phyloP scores from a whole-genome alignment of 1,140 invertebrate species.

The Palaemon carinicauda region DNA sequence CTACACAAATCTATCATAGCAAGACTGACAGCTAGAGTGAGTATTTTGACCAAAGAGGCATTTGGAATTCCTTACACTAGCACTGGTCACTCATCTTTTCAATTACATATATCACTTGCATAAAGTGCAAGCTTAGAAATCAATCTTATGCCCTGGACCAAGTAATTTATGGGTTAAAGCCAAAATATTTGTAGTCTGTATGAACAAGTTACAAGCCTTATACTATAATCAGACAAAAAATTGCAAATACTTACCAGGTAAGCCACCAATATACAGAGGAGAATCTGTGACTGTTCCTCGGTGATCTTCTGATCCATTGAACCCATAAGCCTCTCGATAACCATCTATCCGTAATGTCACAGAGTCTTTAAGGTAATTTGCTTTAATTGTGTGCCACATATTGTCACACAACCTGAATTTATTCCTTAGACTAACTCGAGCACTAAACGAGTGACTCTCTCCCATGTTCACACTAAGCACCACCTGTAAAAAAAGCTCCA shows the following conservation, averaged over 20 bases:
- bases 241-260: conserved; percentile 74
- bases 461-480: conserved; percentile 76
- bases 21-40: no score
- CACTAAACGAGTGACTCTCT: conserved; percentile 70
- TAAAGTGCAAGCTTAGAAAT: background rate
- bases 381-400: conserved; percentile 84
- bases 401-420: conserved; percentile 82
- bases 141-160: background rate
- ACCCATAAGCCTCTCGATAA: conserved; percentile 65
- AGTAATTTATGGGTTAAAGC: background rate
- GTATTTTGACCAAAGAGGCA: no score
- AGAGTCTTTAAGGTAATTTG: conserved; percentile 72
- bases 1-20: no score
- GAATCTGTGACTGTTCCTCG: conserved; percentile 63
- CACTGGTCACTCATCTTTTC: no score
- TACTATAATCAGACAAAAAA: background rate
- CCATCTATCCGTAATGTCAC: conserved; percentile 77
- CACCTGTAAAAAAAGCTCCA: conserved; percentile 66
- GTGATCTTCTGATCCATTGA: conserved; percentile 63
- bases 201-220: background rate
- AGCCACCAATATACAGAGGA: conserved; percentile 83
- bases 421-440: conserved; percentile 71
- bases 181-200: background rate
- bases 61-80: no score
- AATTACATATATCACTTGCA: background rate